phyloP scores from a whole-genome alignment of 2,888 invertebrate species.

The Frankliniella intonsa region DNA sequence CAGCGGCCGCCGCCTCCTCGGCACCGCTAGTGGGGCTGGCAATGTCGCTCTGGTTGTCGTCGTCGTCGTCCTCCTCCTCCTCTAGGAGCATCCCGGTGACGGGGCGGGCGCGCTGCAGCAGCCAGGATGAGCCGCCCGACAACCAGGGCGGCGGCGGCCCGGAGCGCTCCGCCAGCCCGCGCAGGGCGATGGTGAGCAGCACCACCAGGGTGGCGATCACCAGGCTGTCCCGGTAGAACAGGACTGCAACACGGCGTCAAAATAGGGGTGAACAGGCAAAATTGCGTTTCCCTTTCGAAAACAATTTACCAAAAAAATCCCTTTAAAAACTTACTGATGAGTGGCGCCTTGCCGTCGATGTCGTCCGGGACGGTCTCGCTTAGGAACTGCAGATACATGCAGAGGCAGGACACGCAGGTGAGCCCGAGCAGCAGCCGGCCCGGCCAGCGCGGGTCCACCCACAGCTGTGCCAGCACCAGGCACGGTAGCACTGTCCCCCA shows the following conservation, averaged over 20 bases:
- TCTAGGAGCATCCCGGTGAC: conserved; percentile 7
- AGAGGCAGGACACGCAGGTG: neutral
- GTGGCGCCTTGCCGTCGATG: neutral
- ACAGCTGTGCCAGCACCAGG: neutral
- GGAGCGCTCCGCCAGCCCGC: neutral
- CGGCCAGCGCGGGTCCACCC: conserved; percentile 19
- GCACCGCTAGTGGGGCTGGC: too few species aligned
- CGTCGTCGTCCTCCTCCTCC: conserved; percentile 12
- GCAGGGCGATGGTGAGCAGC: neutral
- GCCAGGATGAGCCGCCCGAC: conserved; percentile 7
- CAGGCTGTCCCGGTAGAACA: conserved; percentile 12
- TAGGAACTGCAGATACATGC: conserved; percentile 2
- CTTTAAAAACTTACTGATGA: neutral
- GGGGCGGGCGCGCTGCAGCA: neutral
- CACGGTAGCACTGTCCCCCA: neutral
- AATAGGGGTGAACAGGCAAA: too few species aligned
- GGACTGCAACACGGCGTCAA: neutral
- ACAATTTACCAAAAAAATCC: too few species aligned
- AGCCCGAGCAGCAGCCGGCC: neutral
- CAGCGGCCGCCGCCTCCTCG: too few species aligned
- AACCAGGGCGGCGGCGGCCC: neutral
- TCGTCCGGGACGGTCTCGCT: neutral
- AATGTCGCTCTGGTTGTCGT: neutral
- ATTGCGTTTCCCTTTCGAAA: neutral
- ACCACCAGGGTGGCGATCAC: neutral